A percentile compares a stretch with the other conserved stretches of the same genome.
phyloP scores from a whole-genome alignment of 2,888 invertebrate species.

The Rotaria macrura region DNA sequence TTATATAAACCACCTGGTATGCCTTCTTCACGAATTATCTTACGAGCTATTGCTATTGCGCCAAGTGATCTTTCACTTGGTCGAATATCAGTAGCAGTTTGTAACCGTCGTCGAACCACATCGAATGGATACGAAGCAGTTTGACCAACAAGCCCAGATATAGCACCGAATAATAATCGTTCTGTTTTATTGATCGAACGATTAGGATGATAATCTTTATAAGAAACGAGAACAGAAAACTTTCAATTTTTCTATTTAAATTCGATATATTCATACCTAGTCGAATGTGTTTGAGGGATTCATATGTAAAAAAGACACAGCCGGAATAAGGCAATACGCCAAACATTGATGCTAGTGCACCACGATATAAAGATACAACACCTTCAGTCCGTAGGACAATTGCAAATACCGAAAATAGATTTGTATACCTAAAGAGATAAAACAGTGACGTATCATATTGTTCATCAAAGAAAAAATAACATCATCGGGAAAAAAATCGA shows the following conservation, averaged over 20 bases:
- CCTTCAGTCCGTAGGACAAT: conserved; percentile 71
- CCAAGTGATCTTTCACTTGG: conserved; percentile 54
- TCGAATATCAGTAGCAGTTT: conserved; percentile 40
- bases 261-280: conserved; percentile 39
- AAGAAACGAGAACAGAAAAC: not conserved
- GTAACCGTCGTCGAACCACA: conserved; percentile 69
- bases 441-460: too few relatives aligned
- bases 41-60: conserved; percentile 59
- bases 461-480: too few relatives aligned
- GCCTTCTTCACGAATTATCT: conserved; percentile 62
- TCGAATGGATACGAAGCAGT: conserved; percentile 89
- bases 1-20: conserved; percentile 80
- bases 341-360: conserved; percentile 75
- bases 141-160: conserved; percentile 84
- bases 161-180: conserved; percentile 69
- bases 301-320: conserved; percentile 90
- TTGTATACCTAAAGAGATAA: conserved; percentile 42
- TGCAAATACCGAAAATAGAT: conserved; percentile 47
- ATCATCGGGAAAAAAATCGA: too few relatives aligned
- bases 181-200: conserved; percentile 44
- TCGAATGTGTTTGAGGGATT: conserved; percentile 68
- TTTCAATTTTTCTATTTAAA: conserved; percentile 58
- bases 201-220: not conserved
- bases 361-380: conserved; percentile 65
- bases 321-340: conserved; percentile 95